Evolutionary conservation across 1,140 invertebrate genomes (phyloP), one percentile per base, ranked within the genome.

Genomic region (Neomicropteryx cornuta): DNA sequence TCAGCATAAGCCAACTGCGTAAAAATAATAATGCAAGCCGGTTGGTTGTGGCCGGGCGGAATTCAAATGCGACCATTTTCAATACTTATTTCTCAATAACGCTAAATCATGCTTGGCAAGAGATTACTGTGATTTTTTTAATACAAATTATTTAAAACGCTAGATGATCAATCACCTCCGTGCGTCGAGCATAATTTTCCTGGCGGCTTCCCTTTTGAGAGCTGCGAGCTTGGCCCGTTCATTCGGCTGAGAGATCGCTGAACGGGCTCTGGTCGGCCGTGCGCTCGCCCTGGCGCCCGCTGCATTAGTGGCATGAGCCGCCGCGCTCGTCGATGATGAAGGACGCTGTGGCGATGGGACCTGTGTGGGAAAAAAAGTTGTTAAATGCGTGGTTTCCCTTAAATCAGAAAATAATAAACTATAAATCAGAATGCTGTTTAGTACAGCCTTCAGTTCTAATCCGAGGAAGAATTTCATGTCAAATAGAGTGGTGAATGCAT

Each of bases 101-200:
- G 16, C 6, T n/a, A 14, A 14, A 8, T 8, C 17, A 32, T 16
- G 6, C 8, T 32, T 6, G 14, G 17, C 6, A 10, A 38, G 18
- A 33, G 17, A 37, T 37, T 42, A 11, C 13, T 27, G 13, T 27
- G 23, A 8, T 27, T 8, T 13, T 27, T 13, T 27, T 13, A 27
- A 27, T 27, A 27, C 13, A 13, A 13, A 13, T 27, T 27, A 13
- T 27, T 27, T 27, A 8, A 8, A 8, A 8, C 8, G 23, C 13
- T 8, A 27, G 23, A 8, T 8, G 8, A 8, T 24, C 4, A 5
- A 17, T 27, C 11, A 63, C 60, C 61, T 64, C 29, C 61, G 45
- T 13, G 58, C 81, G 51, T 88, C 86, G 33, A 90, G 58, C 68
- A 91, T 71, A 49, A 81, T 80, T 45, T 83, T 81, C 41, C 87